Conservation (phyloP, 2,797 vertebrate genomes). For the Gastrophryne carolinensis region DNA sequence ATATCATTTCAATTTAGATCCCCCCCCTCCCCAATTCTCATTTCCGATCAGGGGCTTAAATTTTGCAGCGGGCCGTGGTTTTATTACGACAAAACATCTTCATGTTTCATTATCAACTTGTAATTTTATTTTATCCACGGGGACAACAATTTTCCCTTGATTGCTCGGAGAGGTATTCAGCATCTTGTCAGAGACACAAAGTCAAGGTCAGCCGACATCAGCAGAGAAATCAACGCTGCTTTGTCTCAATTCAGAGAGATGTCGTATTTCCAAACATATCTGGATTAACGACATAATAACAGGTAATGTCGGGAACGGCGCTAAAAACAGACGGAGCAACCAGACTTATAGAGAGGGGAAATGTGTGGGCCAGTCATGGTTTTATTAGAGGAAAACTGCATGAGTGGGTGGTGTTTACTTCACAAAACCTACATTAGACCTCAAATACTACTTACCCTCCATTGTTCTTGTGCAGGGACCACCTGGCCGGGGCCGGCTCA, state of each 20-base stretch:
- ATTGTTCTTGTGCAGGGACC: too few species aligned
- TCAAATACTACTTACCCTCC: too few species aligned
- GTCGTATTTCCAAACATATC: neutral
- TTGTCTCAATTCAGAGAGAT: neutral
- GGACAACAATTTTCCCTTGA: neutral
- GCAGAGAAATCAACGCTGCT: neutral
- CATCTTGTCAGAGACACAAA: neutral
- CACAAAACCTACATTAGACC: too few species aligned
- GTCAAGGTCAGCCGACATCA: neutral
- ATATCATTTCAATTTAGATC: conserved; percentile 32
- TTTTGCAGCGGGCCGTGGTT: neutral
- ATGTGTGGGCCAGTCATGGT: too few species aligned
- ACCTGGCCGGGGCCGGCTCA: too few species aligned
- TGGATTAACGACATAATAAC: neutral
- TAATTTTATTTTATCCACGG: neutral
- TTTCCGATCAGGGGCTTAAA: neutral
- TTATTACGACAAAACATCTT: conserved; percentile 10
- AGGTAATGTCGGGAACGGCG: too few species aligned
- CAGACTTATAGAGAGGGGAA: too few species aligned
- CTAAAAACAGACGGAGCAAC: too few species aligned
- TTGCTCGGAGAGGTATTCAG: neutral
- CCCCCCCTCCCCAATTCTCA: neutral
- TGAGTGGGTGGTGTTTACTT: too few species aligned
- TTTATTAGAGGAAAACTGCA: too few species aligned
- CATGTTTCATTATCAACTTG: conserved; percentile 5